phyloP scores from a whole-genome alignment of 2,888 invertebrate species.

The Spisula solida region DNA sequence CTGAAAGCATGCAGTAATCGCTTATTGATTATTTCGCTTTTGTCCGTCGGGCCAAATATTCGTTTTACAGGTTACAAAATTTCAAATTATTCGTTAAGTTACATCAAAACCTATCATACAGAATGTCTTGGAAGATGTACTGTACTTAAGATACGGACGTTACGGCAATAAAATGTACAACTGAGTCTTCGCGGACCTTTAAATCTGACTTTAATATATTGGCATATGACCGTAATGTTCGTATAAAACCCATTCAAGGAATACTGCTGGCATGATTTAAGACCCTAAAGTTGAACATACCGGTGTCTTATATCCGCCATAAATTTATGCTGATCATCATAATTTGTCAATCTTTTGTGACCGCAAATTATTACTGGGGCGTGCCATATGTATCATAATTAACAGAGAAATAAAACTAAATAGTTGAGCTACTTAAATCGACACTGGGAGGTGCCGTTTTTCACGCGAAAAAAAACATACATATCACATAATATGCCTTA shows the following conservation, averaged over 20 bases:
- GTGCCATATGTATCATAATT: constrained; percentile 1
- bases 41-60: too few species aligned
- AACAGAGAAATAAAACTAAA: not conserved
- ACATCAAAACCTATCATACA: too few species aligned
- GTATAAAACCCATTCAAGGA: not conserved
- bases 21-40: too few species aligned
- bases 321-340: not conserved
- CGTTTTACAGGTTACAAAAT: too few species aligned
- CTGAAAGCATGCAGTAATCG: too few species aligned
- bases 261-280: not conserved
- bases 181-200: too few species aligned
- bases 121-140: too few species aligned
- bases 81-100: too few species aligned
- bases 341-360: not conserved
- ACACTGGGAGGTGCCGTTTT: constrained; percentile 1
- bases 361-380: not conserved
- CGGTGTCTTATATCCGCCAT: not conserved
- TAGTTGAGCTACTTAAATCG: not conserved
- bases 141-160: too few species aligned
- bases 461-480: not conserved
- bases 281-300: not conserved
- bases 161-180: too few species aligned
- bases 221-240: too few species aligned
- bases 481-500: not conserved
- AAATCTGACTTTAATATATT: too few species aligned